Percentiles rank a stretch among this genome's conserved stretches.
phyloP scores from a whole-genome alignment of 2,113 vertebrate genomes.

The Sitta europaea region DNA sequence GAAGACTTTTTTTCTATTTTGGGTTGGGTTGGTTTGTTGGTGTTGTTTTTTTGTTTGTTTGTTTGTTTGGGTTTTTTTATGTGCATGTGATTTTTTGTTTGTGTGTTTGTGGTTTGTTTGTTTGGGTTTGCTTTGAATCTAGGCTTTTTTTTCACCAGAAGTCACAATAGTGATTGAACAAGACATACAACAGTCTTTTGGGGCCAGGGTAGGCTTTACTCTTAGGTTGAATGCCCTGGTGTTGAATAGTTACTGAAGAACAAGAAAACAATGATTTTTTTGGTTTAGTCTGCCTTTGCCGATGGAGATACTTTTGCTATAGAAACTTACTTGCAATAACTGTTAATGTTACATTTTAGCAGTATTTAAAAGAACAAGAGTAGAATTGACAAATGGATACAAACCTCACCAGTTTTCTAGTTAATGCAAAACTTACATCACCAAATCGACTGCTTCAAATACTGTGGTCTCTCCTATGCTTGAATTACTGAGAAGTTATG shows the following conservation, averaged over 20 bases:
- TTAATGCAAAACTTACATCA: background rate
- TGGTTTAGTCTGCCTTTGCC: background rate
- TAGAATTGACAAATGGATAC: background rate
- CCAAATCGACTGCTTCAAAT: background rate
- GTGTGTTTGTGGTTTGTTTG: background rate
- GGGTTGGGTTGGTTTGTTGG: background rate
- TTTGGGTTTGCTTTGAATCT: background rate
- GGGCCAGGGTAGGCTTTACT: background rate
- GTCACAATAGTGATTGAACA: background rate
- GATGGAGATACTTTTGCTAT: background rate
- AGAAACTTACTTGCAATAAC: background rate
- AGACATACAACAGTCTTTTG: background rate
- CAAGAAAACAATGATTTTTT: background rate
- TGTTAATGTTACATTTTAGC: background rate
- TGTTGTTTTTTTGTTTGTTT: background rate
- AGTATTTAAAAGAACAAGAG: background rate
- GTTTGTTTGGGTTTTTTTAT: no score
- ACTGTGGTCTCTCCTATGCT: background rate
- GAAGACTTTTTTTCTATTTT: background rate
- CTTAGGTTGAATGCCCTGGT: fast-evolving
- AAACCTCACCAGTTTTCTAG: background rate
- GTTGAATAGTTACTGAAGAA: background rate
- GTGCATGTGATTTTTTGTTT: no score
- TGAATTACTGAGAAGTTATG: background rate
- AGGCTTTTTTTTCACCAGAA: background rate